Percentiles rank a stretch among this genome's conserved stretches.
Evolutionary conservation across 2,888 invertebrate genomes (phyloP).

Genomic region (Spodoptera picta): DNA sequence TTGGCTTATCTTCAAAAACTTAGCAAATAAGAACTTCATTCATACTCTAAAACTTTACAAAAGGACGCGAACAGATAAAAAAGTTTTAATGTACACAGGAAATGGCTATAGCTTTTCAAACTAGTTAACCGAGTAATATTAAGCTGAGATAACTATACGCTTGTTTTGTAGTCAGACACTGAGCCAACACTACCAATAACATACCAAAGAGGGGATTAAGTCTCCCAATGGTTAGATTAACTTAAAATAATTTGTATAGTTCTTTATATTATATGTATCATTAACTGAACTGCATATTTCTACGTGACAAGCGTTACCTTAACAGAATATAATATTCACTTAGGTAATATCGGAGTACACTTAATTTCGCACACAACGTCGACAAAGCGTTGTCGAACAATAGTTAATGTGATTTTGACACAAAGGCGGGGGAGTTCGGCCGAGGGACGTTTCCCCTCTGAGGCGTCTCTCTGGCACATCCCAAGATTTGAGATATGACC

Average conservation of each 20-base stretch:
- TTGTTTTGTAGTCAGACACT: slow-evolving; percentile 4
- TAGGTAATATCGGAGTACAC: slow-evolving; percentile 44
- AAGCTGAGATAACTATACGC: slow-evolving; percentile 26
- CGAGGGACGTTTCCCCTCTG: slow-evolving; percentile 55
- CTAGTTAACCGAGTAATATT: slow-evolving; percentile 45
- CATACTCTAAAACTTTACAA: slow-evolving; percentile 50
- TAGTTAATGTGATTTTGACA: slow-evolving; percentile 76
- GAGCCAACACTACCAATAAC: slow-evolving; percentile 1
- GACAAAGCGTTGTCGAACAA: slow-evolving; percentile 71
- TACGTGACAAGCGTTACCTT: slow-evolving; percentile 8
- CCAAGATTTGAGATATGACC: slow-evolving; percentile 70
- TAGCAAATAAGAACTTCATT: slow-evolving; percentile 54
- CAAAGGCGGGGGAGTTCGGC: slow-evolving; percentile 62
- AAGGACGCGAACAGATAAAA: slow-evolving; percentile 54
- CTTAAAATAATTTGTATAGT: too few relatives aligned
- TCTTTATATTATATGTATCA: not conserved
- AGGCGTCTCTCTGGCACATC: slow-evolving; percentile 45
- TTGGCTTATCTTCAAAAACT: slow-evolving; percentile 58
- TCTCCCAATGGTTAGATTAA: not conserved
- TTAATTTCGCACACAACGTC: slow-evolving; percentile 61
- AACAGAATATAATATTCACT: slow-evolving; percentile 32
- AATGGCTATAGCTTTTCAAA: slow-evolving; percentile 56
- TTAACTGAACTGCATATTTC: not conserved
- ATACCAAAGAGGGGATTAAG: not conserved
- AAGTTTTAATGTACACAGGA: slow-evolving; percentile 63